phyloP scores from a whole-genome alignment of 1,140 invertebrate genomes.

The Drosophila novamexicana region DNA sequence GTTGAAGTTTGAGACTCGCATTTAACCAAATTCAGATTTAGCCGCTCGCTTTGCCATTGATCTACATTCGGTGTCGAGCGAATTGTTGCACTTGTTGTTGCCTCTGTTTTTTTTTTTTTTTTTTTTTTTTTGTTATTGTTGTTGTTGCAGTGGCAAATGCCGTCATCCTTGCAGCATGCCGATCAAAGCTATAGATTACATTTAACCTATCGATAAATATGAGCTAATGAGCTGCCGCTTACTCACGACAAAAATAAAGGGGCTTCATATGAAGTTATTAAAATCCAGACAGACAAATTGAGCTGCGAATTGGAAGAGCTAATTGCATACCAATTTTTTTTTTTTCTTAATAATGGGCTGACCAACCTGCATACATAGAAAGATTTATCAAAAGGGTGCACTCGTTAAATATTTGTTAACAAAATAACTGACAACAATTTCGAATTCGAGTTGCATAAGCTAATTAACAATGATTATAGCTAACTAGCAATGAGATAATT shows the following conservation, averaged over 20 bases:
- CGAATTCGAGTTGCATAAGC: slow-evolving; percentile 31
- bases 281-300: background rate
- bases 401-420: slow-evolving; percentile 8
- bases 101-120: background rate
- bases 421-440: slow-evolving; percentile 7
- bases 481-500: slow-evolving; percentile 21
- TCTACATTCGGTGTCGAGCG: slow-evolving; percentile 59
- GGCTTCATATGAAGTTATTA: slow-evolving; percentile 7
- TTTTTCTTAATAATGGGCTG: background rate
- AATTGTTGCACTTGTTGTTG: slow-evolving; percentile 64
- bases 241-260: background rate
- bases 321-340: slow-evolving; percentile 10
- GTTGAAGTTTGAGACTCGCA: slow-evolving; percentile 46
- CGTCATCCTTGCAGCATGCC: slow-evolving; percentile 69
- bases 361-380: background rate
- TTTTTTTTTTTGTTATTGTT: background rate
- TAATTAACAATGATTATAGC: slow-evolving; percentile 37
- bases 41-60: slow-evolving; percentile 72
- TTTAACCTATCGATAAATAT: slow-evolving; percentile 21
- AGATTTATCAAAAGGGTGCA: slow-evolving; percentile 7
- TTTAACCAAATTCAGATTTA: slow-evolving; percentile 72
- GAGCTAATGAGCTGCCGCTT: slow-evolving; percentile 20
- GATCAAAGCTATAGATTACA: slow-evolving; percentile 17
- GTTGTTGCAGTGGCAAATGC: slow-evolving; percentile 42
- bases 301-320: slow-evolving; percentile 5